These are phyloP conservation scores for Phytoseiulus persimilis DNA, from an alignment of 2,888 invertebrate genomes.

Conservation along the genomic window DNA sequence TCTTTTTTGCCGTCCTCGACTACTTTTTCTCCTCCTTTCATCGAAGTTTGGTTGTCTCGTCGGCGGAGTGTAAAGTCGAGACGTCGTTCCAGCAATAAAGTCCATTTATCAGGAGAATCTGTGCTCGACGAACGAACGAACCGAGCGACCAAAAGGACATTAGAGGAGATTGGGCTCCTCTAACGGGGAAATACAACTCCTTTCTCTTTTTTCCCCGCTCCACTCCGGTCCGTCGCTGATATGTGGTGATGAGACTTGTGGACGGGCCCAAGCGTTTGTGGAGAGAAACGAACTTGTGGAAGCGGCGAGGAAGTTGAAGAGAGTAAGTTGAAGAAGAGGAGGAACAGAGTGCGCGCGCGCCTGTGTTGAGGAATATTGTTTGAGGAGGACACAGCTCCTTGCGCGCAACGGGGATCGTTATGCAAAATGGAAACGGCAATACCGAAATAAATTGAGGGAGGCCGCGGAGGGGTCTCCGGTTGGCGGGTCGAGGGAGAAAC, in stretches of 20 bases:
- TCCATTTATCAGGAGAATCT: neutral
- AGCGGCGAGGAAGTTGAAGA: neutral
- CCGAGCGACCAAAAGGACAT: neutral
- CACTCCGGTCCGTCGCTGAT: neutral
- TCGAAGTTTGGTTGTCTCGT: neutral
- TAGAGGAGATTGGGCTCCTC: neutral
- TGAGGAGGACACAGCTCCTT: neutral
- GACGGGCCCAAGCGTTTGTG: neutral
- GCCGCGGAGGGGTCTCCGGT: neutral
- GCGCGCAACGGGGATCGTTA: neutral
- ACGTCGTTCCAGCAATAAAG: slow-evolving; percentile 5
- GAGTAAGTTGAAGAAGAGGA: neutral
- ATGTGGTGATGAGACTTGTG: slow-evolving; percentile 5
- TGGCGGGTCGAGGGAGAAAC: neutral
- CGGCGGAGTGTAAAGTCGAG: neutral
- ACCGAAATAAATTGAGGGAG: neutral
- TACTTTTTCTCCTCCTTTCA: neutral
- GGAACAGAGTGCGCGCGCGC: neutral
- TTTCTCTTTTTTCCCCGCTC: neutral
- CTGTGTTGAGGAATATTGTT: neutral
- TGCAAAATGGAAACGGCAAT: neutral
- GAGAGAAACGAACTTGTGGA: neutral
- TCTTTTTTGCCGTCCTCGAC: neutral
- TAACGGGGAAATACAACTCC: slow-evolving; percentile 5
- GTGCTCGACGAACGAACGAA: neutral